Evolutionary conservation across 1,140 invertebrate genomes (phyloP), one percentile per base, ranked within the genome.

Genomic region (Arion vulgaris): DNA sequence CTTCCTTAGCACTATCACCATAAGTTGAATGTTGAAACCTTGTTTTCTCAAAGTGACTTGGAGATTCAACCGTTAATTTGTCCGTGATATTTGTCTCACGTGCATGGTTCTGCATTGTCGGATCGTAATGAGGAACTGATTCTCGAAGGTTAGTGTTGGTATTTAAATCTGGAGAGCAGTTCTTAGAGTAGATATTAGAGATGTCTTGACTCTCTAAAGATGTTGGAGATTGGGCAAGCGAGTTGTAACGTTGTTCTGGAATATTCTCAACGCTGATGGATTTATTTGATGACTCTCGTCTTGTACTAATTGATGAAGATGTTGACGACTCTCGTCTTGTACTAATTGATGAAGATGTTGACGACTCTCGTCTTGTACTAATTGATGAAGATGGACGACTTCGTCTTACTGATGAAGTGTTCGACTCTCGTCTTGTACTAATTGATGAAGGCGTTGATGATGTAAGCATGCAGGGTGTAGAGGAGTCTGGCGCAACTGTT

Each of bases 191-290:
- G 15, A 23, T 9, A 4, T 23, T 4, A 15, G 19, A 57, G 26
- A 57, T 57, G 4, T 57, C 26, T 23, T 2, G 26, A 23, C 51
- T 57, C 9, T 57, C 51, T 23, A 26, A 57, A 57, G 17, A 19
- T 4, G 4, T 23, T 57, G 51, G 26, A 19, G 26, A 15, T 71
- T 15, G 68, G 38, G 11, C 68, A 71, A n/a, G 32, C 4, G 9
- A 4, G 2, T 5, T n/a, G 68, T 39, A 23, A 71, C 23, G 4
- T 11, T 39, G 32, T 11, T 11, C n/a, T 36, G 15, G 68, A 2
- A 1, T 71, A 34, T 23, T 19, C 80, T 84, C 53, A 81, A 79
- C 74, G 34, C 86, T 86, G 26, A 84, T 86, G 5, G 86, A 86
- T 68, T 82, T 86, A 66, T 82, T 82, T 57, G 51, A 57, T 23